Conservation (phyloP, 2,797 vertebrate genomes). For the Huso huso region DNA sequence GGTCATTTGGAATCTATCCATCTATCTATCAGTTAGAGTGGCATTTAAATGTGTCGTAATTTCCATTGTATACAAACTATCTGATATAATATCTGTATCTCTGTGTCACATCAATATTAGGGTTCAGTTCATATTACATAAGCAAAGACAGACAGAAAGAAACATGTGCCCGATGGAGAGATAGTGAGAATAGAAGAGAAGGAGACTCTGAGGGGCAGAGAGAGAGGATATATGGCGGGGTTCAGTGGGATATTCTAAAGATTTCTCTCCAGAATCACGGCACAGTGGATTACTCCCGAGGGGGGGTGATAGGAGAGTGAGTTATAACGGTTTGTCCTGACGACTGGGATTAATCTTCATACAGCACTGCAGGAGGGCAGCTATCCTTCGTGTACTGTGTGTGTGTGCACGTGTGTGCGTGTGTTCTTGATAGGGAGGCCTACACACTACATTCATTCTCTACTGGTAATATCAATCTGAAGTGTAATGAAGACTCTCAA, state of each 20-base stretch:
- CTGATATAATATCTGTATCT: too few species aligned
- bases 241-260: not conserved
- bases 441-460: too few species aligned
- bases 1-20: too few species aligned
- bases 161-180: too few species aligned
- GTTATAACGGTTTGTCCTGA: slow-evolving; percentile 9
- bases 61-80: too few species aligned
- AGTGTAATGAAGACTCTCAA: too few species aligned
- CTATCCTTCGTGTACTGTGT: slow-evolving; percentile 9
- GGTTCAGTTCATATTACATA: too few species aligned
- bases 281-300: not conserved
- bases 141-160: too few species aligned
- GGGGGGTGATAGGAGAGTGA: not conserved
- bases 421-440: slow-evolving; percentile 18
- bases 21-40: too few species aligned
- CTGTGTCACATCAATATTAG: too few species aligned
- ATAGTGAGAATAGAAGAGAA: not conserved
- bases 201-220: not conserved
- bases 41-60: too few species aligned
- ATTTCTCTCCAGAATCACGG: not conserved
- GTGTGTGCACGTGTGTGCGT: slow-evolving; percentile 2
- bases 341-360: slow-evolving; percentile 27
- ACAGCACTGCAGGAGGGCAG: slow-evolving; percentile 13
- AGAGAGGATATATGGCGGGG: not conserved
- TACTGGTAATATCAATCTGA: too few species aligned